Percentiles rank a stretch among this genome's conserved stretches.
These are phyloP conservation scores for Cydia splendana DNA, from an alignment of 1,140 invertebrate species.

Conservation along the genomic window DNA sequence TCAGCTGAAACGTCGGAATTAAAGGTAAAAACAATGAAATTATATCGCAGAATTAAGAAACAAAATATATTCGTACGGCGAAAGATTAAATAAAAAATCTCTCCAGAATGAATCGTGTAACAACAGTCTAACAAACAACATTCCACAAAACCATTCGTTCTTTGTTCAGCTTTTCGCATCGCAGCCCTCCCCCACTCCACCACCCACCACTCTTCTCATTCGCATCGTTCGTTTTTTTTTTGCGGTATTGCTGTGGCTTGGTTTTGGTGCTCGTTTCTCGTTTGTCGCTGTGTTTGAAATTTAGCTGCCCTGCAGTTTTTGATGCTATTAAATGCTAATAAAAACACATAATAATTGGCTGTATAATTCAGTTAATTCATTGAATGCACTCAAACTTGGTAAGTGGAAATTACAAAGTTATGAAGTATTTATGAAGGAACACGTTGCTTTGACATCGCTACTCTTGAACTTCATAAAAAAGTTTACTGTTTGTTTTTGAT, in stretches of 20 bases:
- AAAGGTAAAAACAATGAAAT: too few species aligned
- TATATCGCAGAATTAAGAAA: too few species aligned
- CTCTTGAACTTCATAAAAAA: slow-evolving; percentile 6
- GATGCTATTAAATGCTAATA: background rate
- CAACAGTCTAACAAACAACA: background rate
- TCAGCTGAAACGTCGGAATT: too few species aligned
- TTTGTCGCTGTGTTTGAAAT: background rate
- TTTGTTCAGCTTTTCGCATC: slow-evolving; percentile 9
- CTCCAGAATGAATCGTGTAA: background rate
- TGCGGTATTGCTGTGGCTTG: background rate
- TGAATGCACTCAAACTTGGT: background rate
- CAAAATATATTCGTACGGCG: too few species aligned
- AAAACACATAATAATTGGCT: background rate
- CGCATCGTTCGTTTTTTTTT: background rate
- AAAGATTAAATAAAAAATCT: too few species aligned
- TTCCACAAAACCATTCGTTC: slow-evolving; percentile 13
- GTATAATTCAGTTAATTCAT: background rate
- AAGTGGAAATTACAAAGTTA: background rate
- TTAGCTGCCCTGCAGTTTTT: background rate
- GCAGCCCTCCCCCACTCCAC: background rate
- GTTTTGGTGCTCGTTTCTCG: background rate
- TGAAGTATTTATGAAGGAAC: background rate
- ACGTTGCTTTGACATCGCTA: slow-evolving; percentile 7
- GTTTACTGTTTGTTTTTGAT: background rate
- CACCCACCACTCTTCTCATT: background rate